Evolutionary conservation across 2,113 vertebrate genomes (phyloP).

Genomic region (Callocephalon fimbriatum): DNA sequence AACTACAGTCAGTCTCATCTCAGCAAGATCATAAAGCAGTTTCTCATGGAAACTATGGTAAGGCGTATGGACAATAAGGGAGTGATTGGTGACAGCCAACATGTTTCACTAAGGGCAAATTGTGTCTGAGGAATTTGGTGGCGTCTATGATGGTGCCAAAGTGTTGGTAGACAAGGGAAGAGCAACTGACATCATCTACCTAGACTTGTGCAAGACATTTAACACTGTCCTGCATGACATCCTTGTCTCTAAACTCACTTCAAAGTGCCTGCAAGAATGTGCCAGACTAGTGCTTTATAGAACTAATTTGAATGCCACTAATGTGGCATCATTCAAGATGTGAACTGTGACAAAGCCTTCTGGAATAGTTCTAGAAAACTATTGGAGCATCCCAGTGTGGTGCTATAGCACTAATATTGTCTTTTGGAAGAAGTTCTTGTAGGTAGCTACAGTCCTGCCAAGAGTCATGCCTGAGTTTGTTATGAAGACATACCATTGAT

Average conservation of each 20-base stretch:
- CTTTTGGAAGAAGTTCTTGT: neutral
- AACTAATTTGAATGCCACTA: neutral
- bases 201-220: neutral
- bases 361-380: neutral
- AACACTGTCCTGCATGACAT: neutral
- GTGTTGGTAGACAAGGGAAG: neutral
- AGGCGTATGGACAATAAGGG: neutral
- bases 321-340: neutral
- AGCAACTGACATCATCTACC: neutral
- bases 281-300: neutral
- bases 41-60: neutral
- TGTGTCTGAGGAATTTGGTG: neutral
- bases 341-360: neutral
- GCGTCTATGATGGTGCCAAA: neutral
- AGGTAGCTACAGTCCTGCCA: neutral
- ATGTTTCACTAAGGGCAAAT: neutral
- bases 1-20: neutral
- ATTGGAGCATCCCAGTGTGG: neutral
- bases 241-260: neutral
- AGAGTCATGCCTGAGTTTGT: neutral
- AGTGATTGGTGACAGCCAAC: neutral
- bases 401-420: neutral
- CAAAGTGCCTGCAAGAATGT: neutral
- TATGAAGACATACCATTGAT: accelerated
- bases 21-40: neutral